Conservation (phyloP, 2,113 vertebrate species). For the Dryoscopus gambensis region DNA sequence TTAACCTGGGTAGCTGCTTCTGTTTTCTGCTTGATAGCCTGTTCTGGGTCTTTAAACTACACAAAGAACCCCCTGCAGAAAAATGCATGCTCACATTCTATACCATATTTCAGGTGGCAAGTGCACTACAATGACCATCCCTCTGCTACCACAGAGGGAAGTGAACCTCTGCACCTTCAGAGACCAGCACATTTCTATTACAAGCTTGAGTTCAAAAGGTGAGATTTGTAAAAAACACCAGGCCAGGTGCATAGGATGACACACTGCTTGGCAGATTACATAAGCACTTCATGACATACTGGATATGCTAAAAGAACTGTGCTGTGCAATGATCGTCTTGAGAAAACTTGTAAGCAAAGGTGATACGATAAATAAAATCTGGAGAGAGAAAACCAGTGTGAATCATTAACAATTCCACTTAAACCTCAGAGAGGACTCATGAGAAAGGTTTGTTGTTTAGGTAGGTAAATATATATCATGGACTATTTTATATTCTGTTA, state of each 20-base stretch:
- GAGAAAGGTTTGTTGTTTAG: background rate
- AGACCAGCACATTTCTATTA: background rate
- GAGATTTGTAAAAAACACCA: background rate
- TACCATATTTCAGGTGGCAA: background rate
- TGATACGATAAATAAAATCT: background rate
- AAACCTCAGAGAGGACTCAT: background rate
- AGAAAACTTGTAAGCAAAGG: background rate
- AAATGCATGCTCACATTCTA: background rate
- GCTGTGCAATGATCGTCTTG: background rate
- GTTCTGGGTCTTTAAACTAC: background rate
- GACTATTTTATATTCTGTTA: background rate
- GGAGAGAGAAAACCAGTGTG: background rate
- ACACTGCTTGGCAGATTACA: background rate
- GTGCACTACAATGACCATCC: background rate
- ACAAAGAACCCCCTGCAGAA: background rate
- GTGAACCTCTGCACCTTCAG: background rate
- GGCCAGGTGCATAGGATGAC: background rate
- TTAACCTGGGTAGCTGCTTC: background rate
- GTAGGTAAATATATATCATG: background rate
- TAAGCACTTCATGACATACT: background rate
- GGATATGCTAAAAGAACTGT: background rate
- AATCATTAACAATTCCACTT: background rate
- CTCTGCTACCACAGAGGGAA: background rate
- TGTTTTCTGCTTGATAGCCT: background rate
- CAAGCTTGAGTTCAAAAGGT: background rate